phyloP scores from a whole-genome alignment of 2,113 vertebrate genomes.

The Paedocypris sp. region DNA sequence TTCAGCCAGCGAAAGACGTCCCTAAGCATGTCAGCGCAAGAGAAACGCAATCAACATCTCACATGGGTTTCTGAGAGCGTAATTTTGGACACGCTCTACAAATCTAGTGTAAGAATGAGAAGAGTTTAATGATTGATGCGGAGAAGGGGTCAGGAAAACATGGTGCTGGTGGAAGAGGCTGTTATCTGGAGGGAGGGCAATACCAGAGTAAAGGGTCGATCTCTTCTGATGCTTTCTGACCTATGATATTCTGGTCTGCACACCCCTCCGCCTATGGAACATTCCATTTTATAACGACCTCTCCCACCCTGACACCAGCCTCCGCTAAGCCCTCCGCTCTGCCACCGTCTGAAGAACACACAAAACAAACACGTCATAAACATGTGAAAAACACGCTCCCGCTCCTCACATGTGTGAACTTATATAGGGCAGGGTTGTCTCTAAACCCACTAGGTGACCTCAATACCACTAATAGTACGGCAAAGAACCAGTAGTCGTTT shows the following conservation, averaged over 20 bases:
- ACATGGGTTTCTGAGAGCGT: too few species aligned
- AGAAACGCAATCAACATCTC: not conserved
- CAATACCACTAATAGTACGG: too few species aligned
- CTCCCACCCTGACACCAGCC: not conserved
- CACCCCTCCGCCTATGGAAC: not conserved
- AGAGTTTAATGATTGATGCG: slow-evolving; percentile 7
- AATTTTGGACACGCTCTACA: not conserved
- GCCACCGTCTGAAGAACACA: not conserved
- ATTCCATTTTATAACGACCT: slow-evolving; percentile 1
- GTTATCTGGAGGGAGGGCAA: not conserved
- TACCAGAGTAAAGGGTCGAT: not conserved
- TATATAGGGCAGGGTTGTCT: not conserved
- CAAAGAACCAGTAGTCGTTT: not conserved
- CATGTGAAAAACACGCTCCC: not conserved
- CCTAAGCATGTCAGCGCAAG: not conserved
- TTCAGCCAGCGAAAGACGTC: not conserved
- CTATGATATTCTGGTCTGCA: not conserved
- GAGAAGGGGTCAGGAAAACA: not conserved
- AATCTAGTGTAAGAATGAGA: not conserved
- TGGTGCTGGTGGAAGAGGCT: not conserved
- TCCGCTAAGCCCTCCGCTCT: not conserved
- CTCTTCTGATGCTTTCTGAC: not conserved
- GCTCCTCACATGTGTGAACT: not conserved
- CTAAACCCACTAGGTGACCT: not conserved
- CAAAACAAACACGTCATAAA: not conserved